Evolutionary conservation across 2,888 invertebrate genomes (phyloP).

Genomic region (Fragum whitleyi): DNA sequence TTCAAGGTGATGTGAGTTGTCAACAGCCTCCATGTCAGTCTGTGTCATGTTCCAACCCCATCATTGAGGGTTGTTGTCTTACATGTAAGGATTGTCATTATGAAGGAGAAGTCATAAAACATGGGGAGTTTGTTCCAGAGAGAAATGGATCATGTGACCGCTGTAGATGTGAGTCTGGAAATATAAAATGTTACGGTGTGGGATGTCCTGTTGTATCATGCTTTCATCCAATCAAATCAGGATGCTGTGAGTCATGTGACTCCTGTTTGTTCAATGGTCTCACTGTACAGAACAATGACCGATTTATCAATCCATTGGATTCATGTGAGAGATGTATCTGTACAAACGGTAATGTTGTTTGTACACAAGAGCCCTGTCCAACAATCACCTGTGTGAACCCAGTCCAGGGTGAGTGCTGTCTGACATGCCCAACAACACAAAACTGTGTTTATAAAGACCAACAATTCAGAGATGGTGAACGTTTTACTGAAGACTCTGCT

Average conservation of each 20-base stretch:
- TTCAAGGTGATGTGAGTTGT: conserved; percentile 66
- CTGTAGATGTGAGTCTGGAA: conserved; percentile 70
- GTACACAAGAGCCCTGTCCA: conserved; percentile 67
- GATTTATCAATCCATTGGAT: conserved; percentile 47
- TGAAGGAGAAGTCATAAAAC: conserved; percentile 62
- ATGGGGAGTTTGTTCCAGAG: conserved; percentile 67
- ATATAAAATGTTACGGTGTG: conserved; percentile 58
- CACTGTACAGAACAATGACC: conserved; percentile 49
- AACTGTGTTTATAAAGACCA: conserved; percentile 46
- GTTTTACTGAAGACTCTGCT: conserved; percentile 40
- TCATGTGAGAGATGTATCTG: conserved; percentile 75
- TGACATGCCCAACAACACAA: conserved; percentile 27
- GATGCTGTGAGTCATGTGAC: conserved; percentile 75
- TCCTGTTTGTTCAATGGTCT: conserved; percentile 60
- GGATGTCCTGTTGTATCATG: conserved; percentile 70
- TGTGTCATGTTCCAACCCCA: conserved; percentile 68
- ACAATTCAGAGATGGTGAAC: conserved; percentile 59
- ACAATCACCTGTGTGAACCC: conserved; percentile 65
- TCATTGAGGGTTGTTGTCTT: conserved; percentile 57
- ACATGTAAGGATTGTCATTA: conserved; percentile 74
- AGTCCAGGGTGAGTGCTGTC: conserved; percentile 67
- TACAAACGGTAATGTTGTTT: conserved; percentile 69
- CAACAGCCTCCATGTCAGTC: conserved; percentile 63
- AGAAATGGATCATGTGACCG: conserved; percentile 64
- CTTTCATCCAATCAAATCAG: conserved; percentile 65